These are phyloP conservation scores for Chondrilla cf. caribensis DNA, from an alignment of 37 sponge, comb jelly and placozoan genomes.

Conservation along the genomic window DNA sequence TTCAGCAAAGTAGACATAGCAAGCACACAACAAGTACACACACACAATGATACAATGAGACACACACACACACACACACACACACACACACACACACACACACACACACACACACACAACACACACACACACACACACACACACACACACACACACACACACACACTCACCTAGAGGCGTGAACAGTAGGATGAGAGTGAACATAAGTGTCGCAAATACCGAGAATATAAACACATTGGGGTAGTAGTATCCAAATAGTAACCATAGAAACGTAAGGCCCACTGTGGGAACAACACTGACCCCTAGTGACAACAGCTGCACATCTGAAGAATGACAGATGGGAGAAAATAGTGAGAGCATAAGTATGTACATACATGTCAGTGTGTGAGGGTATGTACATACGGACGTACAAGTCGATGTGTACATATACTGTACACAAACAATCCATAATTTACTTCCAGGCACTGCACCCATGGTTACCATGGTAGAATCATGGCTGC, in stretches of 20 bases:
- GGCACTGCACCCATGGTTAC: no score
- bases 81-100: conserved; percentile 40
- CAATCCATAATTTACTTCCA: no score
- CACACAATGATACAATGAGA: conserved; percentile 15
- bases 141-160: conserved; percentile 30
- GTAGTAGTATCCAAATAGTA: background rate
- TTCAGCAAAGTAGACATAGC: background rate
- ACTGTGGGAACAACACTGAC: background rate
- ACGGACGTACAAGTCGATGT: no score
- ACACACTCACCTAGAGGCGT: conserved; percentile 48
- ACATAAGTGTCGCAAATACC: conserved; percentile 2
- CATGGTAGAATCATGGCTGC: no score
- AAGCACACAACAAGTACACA: background rate
- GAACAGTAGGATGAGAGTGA: conserved; percentile 33
- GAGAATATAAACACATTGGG: background rate
- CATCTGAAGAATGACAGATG: background rate
- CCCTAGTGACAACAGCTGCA: background rate
- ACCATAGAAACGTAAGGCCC: background rate
- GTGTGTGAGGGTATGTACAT: no score
- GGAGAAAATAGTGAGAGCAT: no score
- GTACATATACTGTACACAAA: no score
- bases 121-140: background rate
- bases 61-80: conserved; percentile 35
- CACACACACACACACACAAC: conserved; percentile 32
- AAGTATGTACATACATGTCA: no score